Conservation (phyloP, 2,888 invertebrate genomes). For the Ferdinandea cuprea region DNA sequence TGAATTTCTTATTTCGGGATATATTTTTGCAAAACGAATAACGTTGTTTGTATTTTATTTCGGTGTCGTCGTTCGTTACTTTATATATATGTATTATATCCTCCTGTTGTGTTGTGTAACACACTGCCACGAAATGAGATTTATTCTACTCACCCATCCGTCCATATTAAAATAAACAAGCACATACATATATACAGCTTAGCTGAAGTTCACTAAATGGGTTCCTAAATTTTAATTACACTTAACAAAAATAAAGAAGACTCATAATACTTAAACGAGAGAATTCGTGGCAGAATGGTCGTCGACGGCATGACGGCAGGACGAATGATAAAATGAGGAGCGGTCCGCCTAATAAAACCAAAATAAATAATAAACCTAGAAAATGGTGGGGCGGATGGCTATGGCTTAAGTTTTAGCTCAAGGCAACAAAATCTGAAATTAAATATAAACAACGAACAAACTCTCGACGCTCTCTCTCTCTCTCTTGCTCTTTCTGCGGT, state of each 20-base stretch:
- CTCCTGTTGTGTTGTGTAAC: not conserved
- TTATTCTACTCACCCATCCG: constrained; percentile 17
- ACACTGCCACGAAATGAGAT: constrained; percentile 30
- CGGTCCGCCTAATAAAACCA: constrained; percentile 27
- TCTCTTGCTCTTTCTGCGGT: not conserved
- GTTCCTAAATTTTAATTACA: constrained; percentile 66
- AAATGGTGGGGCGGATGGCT: not conserved
- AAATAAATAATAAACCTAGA: constrained; percentile 37
- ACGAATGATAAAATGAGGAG: not conserved
- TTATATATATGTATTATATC: not conserved
- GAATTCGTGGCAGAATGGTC: constrained; percentile 5
- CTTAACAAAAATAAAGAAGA: constrained; percentile 33
- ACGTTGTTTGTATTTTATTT: not conserved
- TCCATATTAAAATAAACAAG: not conserved
- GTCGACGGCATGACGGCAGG: not conserved
- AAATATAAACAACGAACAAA: constrained; percentile 53
- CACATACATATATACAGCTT: not conserved
- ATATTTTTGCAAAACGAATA: constrained; percentile 29
- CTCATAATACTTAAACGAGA: constrained; percentile 52
- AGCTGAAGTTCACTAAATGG: constrained; percentile 49
- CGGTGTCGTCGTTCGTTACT: not conserved
- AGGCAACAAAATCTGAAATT: constrained; percentile 58
- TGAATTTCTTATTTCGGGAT: constrained; percentile 40
- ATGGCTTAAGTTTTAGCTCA: constrained; percentile 33
- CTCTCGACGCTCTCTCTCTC: no score